phyloP scores from a whole-genome alignment of 2,113 vertebrate genomes.

The Cavia aperea region DNA sequence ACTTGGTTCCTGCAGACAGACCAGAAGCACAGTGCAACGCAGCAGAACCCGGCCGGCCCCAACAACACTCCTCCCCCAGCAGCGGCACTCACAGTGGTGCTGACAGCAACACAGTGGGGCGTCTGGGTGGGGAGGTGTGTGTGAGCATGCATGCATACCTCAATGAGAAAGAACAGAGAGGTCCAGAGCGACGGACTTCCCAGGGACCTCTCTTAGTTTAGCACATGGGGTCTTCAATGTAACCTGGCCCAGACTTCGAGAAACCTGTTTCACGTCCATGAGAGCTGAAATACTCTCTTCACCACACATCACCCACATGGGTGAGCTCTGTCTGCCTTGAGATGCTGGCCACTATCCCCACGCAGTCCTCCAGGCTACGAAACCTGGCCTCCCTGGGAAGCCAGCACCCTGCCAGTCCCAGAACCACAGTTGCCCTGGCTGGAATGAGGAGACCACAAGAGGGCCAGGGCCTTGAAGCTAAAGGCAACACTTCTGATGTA shows the following conservation, averaged over 20 bases:
- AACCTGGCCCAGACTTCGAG: too few species aligned
- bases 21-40: not conserved
- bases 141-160: accelerated
- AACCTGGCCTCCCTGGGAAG: not conserved
- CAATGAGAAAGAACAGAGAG: not conserved
- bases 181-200: not conserved
- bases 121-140: accelerated
- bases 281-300: not conserved
- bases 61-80: accelerated
- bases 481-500: not conserved
- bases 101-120: not conserved
- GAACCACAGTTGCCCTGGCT: not conserved
- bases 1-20: not conserved
- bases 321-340: accelerated
- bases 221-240: not conserved
- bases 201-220: not conserved
- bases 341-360: not conserved
- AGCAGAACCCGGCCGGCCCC: not conserved
- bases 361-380: not conserved
- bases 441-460: not conserved
- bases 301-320: accelerated
- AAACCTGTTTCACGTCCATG: accelerated
- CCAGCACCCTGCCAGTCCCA: not conserved
- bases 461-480: not conserved
- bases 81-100: accelerated